These are phyloP conservation scores for Conger conger DNA, from an alignment of 2,113 vertebrate species.

Conservation along the genomic window DNA sequence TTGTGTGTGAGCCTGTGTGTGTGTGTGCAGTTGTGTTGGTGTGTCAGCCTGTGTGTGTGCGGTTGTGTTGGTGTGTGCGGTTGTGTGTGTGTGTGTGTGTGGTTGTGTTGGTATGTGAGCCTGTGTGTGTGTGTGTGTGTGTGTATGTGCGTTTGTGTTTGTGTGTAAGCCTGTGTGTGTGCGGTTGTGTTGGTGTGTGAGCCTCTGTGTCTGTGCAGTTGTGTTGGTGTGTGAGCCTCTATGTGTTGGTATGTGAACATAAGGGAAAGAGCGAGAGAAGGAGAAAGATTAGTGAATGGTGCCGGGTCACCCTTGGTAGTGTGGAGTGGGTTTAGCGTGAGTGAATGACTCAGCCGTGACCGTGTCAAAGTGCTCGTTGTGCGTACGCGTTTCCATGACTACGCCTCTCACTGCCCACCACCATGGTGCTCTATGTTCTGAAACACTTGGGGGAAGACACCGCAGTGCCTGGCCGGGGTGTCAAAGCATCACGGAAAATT, in stretches of 20 bases:
- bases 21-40: too few species aligned
- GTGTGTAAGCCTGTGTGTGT: too few species aligned
- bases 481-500: neutral
- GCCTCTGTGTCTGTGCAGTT: neutral
- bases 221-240: neutral
- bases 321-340: neutral
- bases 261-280: neutral
- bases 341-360: neutral
- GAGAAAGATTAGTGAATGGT: neutral
- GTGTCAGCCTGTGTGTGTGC: too few species aligned
- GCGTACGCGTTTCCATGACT: neutral
- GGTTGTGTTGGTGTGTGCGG: too few species aligned
- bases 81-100: too few species aligned
- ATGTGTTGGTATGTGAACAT: neutral
- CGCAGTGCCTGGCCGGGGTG: neutral
- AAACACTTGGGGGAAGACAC: neutral
- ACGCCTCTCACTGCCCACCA: neutral
- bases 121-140: too few species aligned
- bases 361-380: neutral
- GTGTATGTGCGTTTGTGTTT: too few species aligned
- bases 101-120: neutral
- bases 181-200: neutral
- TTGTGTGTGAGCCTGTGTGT: too few species aligned
- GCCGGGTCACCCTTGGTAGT: neutral
- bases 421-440: neutral